Conservation (phyloP, 1,140 invertebrate species). For the Lepidurus couesii region DNA sequence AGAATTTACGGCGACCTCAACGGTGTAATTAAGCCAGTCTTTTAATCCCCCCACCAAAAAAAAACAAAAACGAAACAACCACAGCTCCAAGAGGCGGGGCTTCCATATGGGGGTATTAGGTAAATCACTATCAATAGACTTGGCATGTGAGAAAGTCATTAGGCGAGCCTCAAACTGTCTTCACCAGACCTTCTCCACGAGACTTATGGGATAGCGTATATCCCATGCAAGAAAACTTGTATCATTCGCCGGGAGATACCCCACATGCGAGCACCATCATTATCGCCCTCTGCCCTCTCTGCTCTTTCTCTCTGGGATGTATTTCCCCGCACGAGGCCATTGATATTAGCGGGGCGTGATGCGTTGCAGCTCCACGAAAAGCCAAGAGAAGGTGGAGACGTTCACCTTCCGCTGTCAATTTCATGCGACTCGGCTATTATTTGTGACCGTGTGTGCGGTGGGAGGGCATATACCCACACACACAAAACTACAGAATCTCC, state of each 20-base stretch:
- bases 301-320: not conserved
- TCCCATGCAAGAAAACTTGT: slow-evolving; percentile 7
- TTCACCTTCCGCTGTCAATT: slow-evolving; percentile 21
- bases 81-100: not conserved
- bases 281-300: not conserved
- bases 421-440: slow-evolving; percentile 19
- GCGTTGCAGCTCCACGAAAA: not conserved
- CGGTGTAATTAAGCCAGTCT: not conserved
- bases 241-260: not conserved
- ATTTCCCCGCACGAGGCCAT: not conserved
- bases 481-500: not conserved
- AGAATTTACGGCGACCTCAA: not conserved
- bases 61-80: not conserved
- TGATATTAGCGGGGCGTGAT: not conserved
- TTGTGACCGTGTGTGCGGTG: not conserved
- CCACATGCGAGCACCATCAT: not conserved
- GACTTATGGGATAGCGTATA: not conserved
- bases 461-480: not conserved
- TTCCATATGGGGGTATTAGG: not conserved
- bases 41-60: not conserved
- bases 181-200: not conserved
- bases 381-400: slow-evolving; percentile 7
- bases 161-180: slow-evolving; percentile 18
- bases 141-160: slow-evolving; percentile 18
- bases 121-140: slow-evolving; percentile 10